These are phyloP conservation scores for Eutrigla gurnardus DNA, from an alignment of 2,797 vertebrate genomes.

Conservation along the genomic window DNA sequence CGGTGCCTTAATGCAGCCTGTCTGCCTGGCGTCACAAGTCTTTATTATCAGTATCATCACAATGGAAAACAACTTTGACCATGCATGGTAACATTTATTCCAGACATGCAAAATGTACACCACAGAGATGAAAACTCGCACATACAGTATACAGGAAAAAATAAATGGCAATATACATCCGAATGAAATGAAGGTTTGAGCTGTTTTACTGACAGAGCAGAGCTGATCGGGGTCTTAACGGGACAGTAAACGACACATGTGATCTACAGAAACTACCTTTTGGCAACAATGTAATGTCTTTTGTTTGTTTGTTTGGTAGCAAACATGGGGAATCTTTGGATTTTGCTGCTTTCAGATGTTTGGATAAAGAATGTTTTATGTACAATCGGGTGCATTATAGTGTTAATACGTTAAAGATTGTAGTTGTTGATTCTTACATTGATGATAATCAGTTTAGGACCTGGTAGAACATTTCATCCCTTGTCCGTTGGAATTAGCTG, in stretches of 20 bases:
- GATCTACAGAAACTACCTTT: conserved; percentile 12
- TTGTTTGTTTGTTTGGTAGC: conserved; percentile 12
- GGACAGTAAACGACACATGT: conserved; percentile 5
- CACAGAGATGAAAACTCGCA: conserved; percentile 73
- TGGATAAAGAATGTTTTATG: conserved; percentile 42
- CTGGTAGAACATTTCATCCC: conserved; percentile 10
- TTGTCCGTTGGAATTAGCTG: conserved; percentile 28
- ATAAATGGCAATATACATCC: conserved; percentile 41
- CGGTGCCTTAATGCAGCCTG: too few species aligned
- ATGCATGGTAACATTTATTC: conserved; percentile 89
- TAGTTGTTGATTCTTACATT: conserved; percentile 6
- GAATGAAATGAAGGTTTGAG: conserved; percentile 47
- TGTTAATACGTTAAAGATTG: conserved; percentile 8
- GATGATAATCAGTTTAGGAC: conserved; percentile 25
- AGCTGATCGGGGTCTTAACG: conserved; percentile 27
- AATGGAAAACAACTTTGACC: conserved; percentile 65
- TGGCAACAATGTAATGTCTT: not conserved
- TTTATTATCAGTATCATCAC: conserved; percentile 12
- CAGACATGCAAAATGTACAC: conserved; percentile 85
- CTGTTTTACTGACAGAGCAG: conserved; percentile 70
- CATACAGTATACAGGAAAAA: conserved; percentile 56
- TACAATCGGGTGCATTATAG: conserved; percentile 34
- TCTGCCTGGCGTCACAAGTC: not conserved
- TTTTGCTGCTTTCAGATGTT: conserved; percentile 65
- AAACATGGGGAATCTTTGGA: conserved; percentile 69